Evolutionary conservation across 2,888 invertebrate species (phyloP), one percentile per base, ranked within the genome.

Genomic region (Branchellion lobata): DNA sequence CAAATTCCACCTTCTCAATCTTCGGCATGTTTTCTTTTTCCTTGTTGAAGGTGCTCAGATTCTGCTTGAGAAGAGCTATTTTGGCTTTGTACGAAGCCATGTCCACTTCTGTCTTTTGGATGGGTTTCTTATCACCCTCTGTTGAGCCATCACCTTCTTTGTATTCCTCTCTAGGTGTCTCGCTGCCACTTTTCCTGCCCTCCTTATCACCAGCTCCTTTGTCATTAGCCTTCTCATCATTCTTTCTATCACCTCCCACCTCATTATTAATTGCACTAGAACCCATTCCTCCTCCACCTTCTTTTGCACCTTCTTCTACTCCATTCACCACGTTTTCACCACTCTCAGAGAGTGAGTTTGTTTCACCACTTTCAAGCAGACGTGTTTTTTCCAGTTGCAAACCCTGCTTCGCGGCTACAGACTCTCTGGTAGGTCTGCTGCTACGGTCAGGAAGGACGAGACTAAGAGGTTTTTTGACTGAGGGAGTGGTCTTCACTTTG

Each of bases 371-470:
- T n/a, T 18, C 61, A 8, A 57, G 14, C 24, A 14, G 8, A 5
- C 40, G 5, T 5, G 8, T 40, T n/a, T 18, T 57, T n/a, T 57
- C 61, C 3, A 57, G 8, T n/a, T 57, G 61, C 61, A 57, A 24
- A 5, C 61, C 61, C 21, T 24, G 11, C 61, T 57, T 57, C 3
- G 61, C 61, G 24, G 61, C 61, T 3, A 57, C 61, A 18, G 61
- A 57, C 61, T 57, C 61, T n/a, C 61, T 57, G 61, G 61, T 57
- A 3, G 61, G 61, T 57, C 61, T 57, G 61, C 61, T 57, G 24
- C 61, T 57, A 5, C 61, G 21, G 61, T 57, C 61, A 57, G 61
- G 61, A 5, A 57, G 3, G 11, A 57, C 61, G 61, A 57, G 5
- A n/a, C n/a, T 57, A 5, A 57, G n/a, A 8, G 61, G 8, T n/a